Evolutionary conservation across 2,113 vertebrate species (phyloP), one percentile per base, ranked within the genome.

Genomic region (Trachemys scripta): DNA sequence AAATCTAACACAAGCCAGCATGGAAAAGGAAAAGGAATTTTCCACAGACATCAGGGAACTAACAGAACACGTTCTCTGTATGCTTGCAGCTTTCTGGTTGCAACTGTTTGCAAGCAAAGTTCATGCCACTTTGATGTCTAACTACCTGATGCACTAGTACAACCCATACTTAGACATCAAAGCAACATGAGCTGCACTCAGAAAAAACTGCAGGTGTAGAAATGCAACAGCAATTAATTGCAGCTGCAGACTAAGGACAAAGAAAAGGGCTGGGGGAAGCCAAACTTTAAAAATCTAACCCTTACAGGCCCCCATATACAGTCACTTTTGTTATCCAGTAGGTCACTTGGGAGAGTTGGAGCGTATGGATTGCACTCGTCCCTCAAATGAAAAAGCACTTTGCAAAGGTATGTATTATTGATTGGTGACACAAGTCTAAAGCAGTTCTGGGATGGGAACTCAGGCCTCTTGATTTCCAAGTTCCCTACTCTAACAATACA

Each of bases 151-250:
- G 59, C 29, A 54, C 27, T 75, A 93, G 87, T 79, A 79, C 57
- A 54, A 42, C 16, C 78, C 38, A 86, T 38, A 92, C 82, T 88
- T 56, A 38, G 80, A 27, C 35, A 72, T 4, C 49, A 13, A 78
- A 84, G 81, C 78, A 95, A 65, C 80, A 19, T 62, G 62, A 89
- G 83, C 85, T 95, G 87, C 92, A 89, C 83, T 87, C 92, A 95
- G 72, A 76, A 94, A 51, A 5, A 84, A 92, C 95, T 84, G 87
- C 45, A 38, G 49, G 72, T 56, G 11, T 45, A 81, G 62, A 93
- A 96, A 92, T 92, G 20, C 85, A 85, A 20, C 27, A 14, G 2
- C 53, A 87, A 42, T 25, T 76, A 69, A 27, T 19, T 13, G 29
- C 51, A 91, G 31, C 17, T 69, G 79, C 88, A 86, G 94, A 51